Percentiles rank a stretch among this genome's conserved stretches.
phyloP scores from a whole-genome alignment of 1,140 invertebrate genomes.

The Micrasema longulum region DNA sequence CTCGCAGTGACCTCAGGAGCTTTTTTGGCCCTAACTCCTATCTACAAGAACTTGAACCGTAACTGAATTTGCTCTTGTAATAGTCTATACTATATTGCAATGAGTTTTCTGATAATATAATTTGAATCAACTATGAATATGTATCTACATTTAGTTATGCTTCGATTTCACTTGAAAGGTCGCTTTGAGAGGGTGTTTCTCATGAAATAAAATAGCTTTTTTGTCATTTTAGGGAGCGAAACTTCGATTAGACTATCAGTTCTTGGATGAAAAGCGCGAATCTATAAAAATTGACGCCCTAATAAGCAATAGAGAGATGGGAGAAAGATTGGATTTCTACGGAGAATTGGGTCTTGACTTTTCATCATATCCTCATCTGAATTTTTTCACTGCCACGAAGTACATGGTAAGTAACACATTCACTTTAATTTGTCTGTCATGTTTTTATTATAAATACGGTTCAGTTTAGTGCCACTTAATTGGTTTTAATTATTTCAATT shows the following conservation, averaged over 20 bases:
- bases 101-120: no score
- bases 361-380: slow-evolving; percentile 80
- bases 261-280: slow-evolving; percentile 75
- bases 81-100: no score
- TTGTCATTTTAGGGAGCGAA: slow-evolving; percentile 63
- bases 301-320: slow-evolving; percentile 72
- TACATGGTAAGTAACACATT: slow-evolving; percentile 69
- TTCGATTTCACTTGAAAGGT: background rate
- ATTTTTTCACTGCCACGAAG: slow-evolving; percentile 75
- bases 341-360: slow-evolving; percentile 76
- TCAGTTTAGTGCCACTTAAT: no score
- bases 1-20: no score
- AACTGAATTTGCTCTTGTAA: no score
- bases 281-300: slow-evolving; percentile 75
- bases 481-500: no score
- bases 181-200: background rate
- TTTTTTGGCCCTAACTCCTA: no score
- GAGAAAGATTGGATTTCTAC: slow-evolving; percentile 71
- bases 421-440: no score
- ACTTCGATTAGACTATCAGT: slow-evolving; percentile 75
- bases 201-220: background rate
- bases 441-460: no score
- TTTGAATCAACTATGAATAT: no score
- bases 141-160: no score
- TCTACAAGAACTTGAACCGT: no score